Conservation (phyloP, 2,113 vertebrate species). For the Leuciscus idus region DNA sequence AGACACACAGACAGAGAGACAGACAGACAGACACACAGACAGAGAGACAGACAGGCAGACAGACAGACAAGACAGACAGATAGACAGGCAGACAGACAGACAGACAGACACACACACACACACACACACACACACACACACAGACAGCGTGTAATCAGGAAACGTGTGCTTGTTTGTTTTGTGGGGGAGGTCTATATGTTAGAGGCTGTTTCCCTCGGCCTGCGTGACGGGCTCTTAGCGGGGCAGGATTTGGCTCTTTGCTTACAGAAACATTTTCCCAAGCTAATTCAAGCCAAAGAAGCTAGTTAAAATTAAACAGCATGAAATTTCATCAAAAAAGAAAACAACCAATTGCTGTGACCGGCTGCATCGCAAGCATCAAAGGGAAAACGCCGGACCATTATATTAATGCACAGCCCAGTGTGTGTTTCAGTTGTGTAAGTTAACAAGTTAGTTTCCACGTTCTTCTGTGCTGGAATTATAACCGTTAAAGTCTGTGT, state of each 20-base stretch:
- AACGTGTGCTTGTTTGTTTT: slow-evolving; percentile 1
- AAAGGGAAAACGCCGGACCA: not conserved
- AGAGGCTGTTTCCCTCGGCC: not conserved
- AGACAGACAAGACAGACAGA: too few species aligned
- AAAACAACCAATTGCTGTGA: slow-evolving; percentile 52
- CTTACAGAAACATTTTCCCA: slow-evolving; percentile 60
- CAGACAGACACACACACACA: fast-evolving
- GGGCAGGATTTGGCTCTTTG: slow-evolving; percentile 41
- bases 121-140: not conserved
- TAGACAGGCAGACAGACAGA: fast-evolving
- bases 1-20: too few species aligned
- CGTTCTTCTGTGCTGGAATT: not conserved
- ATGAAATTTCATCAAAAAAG: slow-evolving; percentile 61
- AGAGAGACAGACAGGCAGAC: too few species aligned
- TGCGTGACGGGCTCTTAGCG: not conserved
- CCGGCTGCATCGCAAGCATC: slow-evolving; percentile 15
- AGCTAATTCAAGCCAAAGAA: slow-evolving; percentile 55
- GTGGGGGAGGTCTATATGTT: not conserved
- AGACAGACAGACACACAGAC: too few species aligned
- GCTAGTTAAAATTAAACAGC: slow-evolving; percentile 57
- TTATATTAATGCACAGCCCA: not conserved
- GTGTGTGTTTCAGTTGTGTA: not conserved
- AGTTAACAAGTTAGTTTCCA: not conserved
- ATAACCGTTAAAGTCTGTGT: slow-evolving; percentile 1
- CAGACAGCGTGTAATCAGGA: slow-evolving; percentile 36